Base-by-base conservation (phyloP, 2,888 invertebrate genomes). In the Gryllus longicercus region DNA sequence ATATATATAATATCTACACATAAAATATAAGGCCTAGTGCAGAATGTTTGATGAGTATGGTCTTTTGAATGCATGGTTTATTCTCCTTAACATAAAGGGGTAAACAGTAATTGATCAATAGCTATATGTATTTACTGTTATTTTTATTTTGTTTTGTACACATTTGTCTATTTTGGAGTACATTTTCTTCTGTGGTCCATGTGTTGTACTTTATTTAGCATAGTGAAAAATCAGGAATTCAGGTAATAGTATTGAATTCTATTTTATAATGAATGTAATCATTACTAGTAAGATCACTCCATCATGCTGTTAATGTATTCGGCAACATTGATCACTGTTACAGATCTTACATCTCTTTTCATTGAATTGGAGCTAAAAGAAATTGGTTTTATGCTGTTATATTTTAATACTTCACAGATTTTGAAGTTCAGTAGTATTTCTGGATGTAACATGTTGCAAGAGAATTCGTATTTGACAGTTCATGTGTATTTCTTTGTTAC, bases 11-110 rank as follows among this genome's bases (percentile, higher is more conserved):
- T n/a, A 38, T n/a, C 14, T 63, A 63, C n/a, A 63, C 63, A 63
- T 63, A 63, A 63, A 63, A 63, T 63, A 18, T 63, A n/a, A 63
- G 63, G 63, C 63, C 63, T 63, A 63, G 63, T 63, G 63, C 63
- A 63, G 63, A 63, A 63, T 63, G n/a, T 63, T 18, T 63, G 63
- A 63, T 14, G 63, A 63, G 63, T 18, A 63, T 63, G n/a, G 63
- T n/a, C 14, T 63, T 63, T n/a, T 63, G 63, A 63, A 63, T 63
- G 63, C 8, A 14, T 63, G 63, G 5, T 63, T 63, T n/a, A 63
- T 63, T 63, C 16, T 63, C n/a, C 16, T 63, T 14, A 18, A n/a
- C 14, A 16, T n/a, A 14, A 14, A 63, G n/a, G n/a, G 63, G 63
- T 63, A n/a, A n/a, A 63, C 14, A 63, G 63, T 63, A 63, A 63